Evolutionary conservation across 2,888 invertebrate genomes (phyloP).

Genomic region (Melanargia galathea): DNA sequence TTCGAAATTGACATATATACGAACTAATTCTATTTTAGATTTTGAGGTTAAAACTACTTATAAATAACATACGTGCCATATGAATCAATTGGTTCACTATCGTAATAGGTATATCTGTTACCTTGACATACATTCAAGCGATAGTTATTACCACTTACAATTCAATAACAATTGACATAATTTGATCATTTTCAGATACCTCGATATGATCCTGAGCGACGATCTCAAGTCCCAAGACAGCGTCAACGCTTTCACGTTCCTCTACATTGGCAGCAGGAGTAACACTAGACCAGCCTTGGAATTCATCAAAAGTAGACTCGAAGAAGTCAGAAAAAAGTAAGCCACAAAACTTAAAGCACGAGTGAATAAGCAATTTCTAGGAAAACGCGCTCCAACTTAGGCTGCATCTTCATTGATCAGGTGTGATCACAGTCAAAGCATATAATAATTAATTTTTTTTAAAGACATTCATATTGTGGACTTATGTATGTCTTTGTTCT

Average conservation of each 20-base stretch:
- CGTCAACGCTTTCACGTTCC: conserved; percentile 67
- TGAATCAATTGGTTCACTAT: neutral
- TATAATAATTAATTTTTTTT: too few relatives aligned
- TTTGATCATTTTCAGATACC: conserved; percentile 50
- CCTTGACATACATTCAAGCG: neutral
- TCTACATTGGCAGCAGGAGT: conserved; percentile 62
- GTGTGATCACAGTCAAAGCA: too few relatives aligned
- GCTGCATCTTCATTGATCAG: too few relatives aligned
- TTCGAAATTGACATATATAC: too few relatives aligned
- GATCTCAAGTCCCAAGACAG: conserved; percentile 70
- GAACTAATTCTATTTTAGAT: neutral
- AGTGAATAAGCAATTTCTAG: too few relatives aligned
- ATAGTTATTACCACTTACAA: neutral
- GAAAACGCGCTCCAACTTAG: too few relatives aligned
- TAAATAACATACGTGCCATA: too few relatives aligned
- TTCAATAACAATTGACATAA: conserved; percentile 12
- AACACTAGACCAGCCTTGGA: conserved; percentile 61
- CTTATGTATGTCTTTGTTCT: too few relatives aligned
- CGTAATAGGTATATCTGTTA: neutral
- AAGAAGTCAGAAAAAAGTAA: conserved; percentile 61
- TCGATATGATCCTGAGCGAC: conserved; percentile 60
- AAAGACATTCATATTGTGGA: too few relatives aligned
- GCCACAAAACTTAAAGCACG: too few relatives aligned
- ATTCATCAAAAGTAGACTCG: conserved; percentile 57
- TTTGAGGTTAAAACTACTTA: neutral